phyloP scores from a whole-genome alignment of 2,888 invertebrate species.

The Amphipoea oculea region DNA sequence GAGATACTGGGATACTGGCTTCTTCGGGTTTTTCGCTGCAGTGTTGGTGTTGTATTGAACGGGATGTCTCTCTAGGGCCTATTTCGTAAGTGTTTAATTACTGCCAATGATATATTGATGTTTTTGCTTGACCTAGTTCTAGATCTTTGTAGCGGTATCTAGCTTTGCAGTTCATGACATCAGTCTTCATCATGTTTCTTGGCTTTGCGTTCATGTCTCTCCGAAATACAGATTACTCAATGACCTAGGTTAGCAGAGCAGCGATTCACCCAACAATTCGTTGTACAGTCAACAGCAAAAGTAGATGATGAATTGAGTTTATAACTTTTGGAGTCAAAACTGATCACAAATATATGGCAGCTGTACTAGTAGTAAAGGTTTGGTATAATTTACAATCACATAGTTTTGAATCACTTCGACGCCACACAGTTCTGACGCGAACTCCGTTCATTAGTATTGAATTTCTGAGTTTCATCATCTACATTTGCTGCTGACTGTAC shows the following conservation, averaged over 20 bases:
- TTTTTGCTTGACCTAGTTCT: not conserved
- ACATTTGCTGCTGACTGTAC: not conserved
- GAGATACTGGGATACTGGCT: slow-evolving; percentile 6
- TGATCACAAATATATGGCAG: no score
- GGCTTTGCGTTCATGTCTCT: not conserved
- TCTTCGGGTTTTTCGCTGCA: slow-evolving; percentile 13
- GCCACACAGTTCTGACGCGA: no score
- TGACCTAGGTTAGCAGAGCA: not conserved
- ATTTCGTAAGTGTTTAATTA: not conserved
- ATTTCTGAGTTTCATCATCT: no score
- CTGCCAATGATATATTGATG: no score
- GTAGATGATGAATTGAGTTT: no score
- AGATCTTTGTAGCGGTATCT: no score
- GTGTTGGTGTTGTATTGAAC: not conserved
- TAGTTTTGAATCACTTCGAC: no score
- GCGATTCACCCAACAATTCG: not conserved
- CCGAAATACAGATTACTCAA: not conserved
- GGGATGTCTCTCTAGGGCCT: not conserved
- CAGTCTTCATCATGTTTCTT: no score
- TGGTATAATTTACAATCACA: no score
- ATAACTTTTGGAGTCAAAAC: no score
- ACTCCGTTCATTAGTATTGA: no score
- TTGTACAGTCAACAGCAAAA: not conserved
- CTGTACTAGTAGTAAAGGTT: no score
- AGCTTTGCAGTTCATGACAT: not conserved